Base-by-base conservation (phyloP, 2,797 vertebrate species). In the Clarias laeviceps region DNA sequence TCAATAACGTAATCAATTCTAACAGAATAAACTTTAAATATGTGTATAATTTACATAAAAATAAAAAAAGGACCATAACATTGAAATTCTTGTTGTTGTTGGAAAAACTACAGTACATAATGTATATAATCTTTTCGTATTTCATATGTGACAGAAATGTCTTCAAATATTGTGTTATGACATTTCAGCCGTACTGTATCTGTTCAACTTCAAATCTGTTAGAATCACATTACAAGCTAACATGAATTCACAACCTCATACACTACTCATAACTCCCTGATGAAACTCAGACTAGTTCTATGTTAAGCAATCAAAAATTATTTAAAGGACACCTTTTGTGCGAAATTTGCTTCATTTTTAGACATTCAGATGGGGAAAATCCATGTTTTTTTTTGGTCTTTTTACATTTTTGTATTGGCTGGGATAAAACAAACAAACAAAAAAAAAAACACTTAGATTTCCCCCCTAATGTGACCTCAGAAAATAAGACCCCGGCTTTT, bases 1-100 rank as follows among this genome's bases (percentile, higher is more conserved):
- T n/a, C 34, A 1, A n/a, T 91, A 92, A 24, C 20, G 1, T 22
- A 7, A 54, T 54, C 2, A 15, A 50, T 54, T 8, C 45, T 20
- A 24, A 62, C 22, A 62, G 2, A 9, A 8, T 62, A 24, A 54
- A 14, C 12, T 14, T 54, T 54, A 14, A 8, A 5, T 62, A 20
- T 62, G 59, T 62, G 22, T 65, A 27, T 12, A 65, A 65, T 64
- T 64, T 64, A 14, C 12, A 54, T 54, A 12, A 14, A 54, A 54
- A 54, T 0, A 0, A 7, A 54, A 54, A 54, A 54, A 14, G 50
- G 12, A 14, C 50, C 50, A 54, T 8, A 68, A 15, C 29, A 1
- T 66, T 65, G 14, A 29, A 65, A 65, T 29, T 29, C 1, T 66
- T 32, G 14, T 61, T 61, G 22, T 2, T 8, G 59, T 61, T 61